phyloP scores from a whole-genome alignment of 2,113 vertebrate genomes.

The Entelurus aequoreus region DNA sequence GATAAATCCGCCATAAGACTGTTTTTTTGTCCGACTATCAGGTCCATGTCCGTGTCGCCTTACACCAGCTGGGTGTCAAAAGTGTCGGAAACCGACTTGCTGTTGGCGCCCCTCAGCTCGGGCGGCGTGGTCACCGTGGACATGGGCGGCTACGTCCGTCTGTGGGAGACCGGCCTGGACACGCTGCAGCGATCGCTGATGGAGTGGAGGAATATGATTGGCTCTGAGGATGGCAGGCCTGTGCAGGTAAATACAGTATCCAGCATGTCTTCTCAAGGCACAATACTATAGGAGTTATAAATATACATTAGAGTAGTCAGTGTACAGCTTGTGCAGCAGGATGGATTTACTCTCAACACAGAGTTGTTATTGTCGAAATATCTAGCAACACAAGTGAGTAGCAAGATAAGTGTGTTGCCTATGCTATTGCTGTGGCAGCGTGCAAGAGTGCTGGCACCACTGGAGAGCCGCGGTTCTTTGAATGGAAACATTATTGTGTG shows the following conservation, averaged over 20 bases:
- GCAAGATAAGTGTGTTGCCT: no score
- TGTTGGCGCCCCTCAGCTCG: conserved; percentile 77
- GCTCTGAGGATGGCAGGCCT: conserved; percentile 78
- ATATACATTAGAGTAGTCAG: no score
- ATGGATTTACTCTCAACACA: no score
- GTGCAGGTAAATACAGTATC: conserved; percentile 76
- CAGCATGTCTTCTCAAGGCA: background rate
- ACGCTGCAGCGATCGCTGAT: conserved; percentile 83
- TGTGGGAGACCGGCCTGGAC: conserved; percentile 91
- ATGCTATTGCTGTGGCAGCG: no score
- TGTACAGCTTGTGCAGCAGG: no score
- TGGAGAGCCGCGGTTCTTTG: no score
- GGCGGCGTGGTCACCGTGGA: conserved; percentile 85
- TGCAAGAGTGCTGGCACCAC: no score
- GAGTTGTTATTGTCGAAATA: no score
- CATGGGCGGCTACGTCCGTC: conserved; percentile 82
- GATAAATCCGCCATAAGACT: no score
- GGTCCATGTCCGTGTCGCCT: conserved; percentile 77
- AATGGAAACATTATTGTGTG: no score
- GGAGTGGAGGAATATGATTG: conserved; percentile 96
- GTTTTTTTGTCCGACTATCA: conserved; percentile 50
- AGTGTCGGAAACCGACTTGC: conserved; percentile 82
- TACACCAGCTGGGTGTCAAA: conserved; percentile 88
- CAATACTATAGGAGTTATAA: no score
- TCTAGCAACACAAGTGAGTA: no score